Conservation (phyloP, 2,888 invertebrate species). For the Eupithecia exiguata region DNA sequence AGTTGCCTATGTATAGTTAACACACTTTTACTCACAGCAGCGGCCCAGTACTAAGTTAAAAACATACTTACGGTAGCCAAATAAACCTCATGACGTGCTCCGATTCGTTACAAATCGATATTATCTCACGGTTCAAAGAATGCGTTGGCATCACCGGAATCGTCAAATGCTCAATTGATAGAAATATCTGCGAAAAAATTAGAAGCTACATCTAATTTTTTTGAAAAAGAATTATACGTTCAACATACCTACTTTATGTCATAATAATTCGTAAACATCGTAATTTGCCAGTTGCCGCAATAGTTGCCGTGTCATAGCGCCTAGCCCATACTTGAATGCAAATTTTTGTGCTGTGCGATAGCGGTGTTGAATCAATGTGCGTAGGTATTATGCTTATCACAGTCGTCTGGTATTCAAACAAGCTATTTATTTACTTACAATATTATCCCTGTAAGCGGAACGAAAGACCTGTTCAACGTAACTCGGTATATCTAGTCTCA, state of each 20-base stretch:
- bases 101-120: constrained; percentile 74
- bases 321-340: too few relatives aligned
- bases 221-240: too few relatives aligned
- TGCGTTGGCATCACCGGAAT: constrained; percentile 74
- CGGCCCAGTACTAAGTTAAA: neutral
- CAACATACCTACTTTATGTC: too few relatives aligned
- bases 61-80: constrained; percentile 75
- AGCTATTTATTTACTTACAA: constrained; percentile 57
- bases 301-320: too few relatives aligned
- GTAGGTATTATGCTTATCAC: too few relatives aligned
- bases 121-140: constrained; percentile 70
- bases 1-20: neutral
- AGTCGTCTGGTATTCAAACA: too few relatives aligned
- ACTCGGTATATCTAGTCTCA: constrained; percentile 70
- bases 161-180: constrained; percentile 72
- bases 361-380: too few relatives aligned
- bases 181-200: constrained; percentile 62
- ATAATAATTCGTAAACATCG: too few relatives aligned
- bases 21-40: neutral
- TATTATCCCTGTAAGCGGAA: constrained; percentile 60
- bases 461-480: constrained; percentile 67
- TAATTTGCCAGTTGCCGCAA: too few relatives aligned
- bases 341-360: too few relatives aligned
- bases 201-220: too few relatives aligned
- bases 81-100: constrained; percentile 73